phyloP scores from a whole-genome alignment of 1,140 invertebrate species.

The Atta texana region DNA sequence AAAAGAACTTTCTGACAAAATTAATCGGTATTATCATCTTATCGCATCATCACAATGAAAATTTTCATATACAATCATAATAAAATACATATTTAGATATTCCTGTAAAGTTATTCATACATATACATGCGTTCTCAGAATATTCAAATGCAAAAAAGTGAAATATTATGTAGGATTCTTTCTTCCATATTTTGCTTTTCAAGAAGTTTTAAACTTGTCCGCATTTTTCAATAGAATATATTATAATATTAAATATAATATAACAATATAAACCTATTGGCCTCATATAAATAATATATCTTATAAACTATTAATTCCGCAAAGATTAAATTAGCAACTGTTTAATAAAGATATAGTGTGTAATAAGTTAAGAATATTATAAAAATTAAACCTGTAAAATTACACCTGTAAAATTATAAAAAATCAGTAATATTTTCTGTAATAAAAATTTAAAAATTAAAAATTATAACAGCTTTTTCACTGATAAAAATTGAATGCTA shows the following conservation, averaged over 20 bases:
- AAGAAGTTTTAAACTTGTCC: background rate
- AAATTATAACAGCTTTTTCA: background rate
- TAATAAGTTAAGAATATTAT: background rate
- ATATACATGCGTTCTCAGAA: background rate
- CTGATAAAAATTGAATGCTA: conserved; percentile 5
- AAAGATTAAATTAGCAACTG: background rate
- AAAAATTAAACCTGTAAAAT: background rate
- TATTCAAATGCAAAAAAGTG: background rate
- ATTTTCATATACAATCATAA: conserved; percentile 14
- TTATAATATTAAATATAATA: too few species aligned
- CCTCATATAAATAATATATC: background rate
- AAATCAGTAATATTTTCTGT: background rate
- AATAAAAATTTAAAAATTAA: background rate
- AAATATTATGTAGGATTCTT: background rate
- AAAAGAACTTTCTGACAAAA: background rate
- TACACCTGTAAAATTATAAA: background rate
- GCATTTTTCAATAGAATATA: background rate
- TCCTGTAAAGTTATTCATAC: background rate
- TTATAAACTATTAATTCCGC: background rate
- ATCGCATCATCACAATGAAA: background rate
- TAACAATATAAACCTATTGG: background rate
- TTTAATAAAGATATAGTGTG: background rate
- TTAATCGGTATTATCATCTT: conserved; percentile 12
- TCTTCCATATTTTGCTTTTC: background rate
- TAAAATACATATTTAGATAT: background rate